Base-by-base conservation (phyloP, 2,797 vertebrate genomes). In the Siniperca undulata region DNA sequence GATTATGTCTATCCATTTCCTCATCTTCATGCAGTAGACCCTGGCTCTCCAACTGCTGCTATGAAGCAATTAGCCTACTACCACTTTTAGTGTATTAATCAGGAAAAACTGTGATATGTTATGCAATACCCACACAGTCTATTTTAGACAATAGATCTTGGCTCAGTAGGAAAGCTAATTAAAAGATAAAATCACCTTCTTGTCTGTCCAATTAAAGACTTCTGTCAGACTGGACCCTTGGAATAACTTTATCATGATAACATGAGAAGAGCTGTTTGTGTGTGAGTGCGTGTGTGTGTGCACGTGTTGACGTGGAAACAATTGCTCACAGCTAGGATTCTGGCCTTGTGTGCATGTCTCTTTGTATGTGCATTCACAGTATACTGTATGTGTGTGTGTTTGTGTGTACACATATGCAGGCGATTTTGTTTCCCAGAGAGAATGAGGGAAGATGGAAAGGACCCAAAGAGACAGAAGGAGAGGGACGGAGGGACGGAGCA, bases 121-220 rank as follows among this genome's bases (percentile, higher is more conserved):
- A 93, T 85, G 92, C 89, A 94, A 94, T 94, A 95, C 85, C 86
- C 89, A 91, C 71, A 73, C 88, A 88, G 82, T 85, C 88, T 91
- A 88, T 92, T 95, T 93, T 83, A 94, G 90, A 94, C 93, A 95
- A 95, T 90, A 84, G 80, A 81, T 60, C 64, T 82, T 84, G 88
- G 89, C 93, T 91, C 86, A 38, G 78, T 81, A 84, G 86, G 86
- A 93, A 91, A 93, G 92, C 92, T 95, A 94, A 95, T 95, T 95
- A 95, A 94, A 94, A 94, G 93, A 95, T 95, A 92, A 93, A 92
- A 94, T 95, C 93, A 91, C 86, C 87, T 88, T 91, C 91, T 92
- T 91, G 86, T 92, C 92, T 88, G 88, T 88, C 89, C 92, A 94
- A 93, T 94, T 94, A 94, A 92, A 87, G 90, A 87, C 89, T 92